These are phyloP conservation scores for Elanoides forficatus DNA, from an alignment of 2,113 vertebrate species.

Conservation along the genomic window DNA sequence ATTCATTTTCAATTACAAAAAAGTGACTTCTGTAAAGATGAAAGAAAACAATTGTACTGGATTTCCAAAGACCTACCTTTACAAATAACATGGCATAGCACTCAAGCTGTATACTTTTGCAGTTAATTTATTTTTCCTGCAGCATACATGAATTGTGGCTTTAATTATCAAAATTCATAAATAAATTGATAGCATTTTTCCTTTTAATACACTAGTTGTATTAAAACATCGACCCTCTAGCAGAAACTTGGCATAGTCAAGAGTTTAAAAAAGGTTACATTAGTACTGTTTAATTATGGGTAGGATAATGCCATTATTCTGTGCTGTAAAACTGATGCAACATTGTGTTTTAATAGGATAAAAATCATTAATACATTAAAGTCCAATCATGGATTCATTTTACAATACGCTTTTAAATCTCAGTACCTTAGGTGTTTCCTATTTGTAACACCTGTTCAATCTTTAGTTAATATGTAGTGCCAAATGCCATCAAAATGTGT, in stretches of 20 bases:
- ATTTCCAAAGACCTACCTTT: not conserved
- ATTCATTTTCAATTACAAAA: not conserved
- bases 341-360: not conserved
- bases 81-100: not conserved
- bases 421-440: not conserved
- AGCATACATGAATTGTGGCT: not conserved
- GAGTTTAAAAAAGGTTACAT: not conserved
- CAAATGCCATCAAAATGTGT: not conserved
- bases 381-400: not conserved
- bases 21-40: not conserved
- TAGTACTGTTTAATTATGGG: not conserved
- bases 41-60: not conserved
- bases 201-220: not conserved
- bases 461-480: not conserved
- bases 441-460: not conserved
- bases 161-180: not conserved
- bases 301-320: not conserved
- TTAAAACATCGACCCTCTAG: not conserved
- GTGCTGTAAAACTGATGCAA: not conserved
- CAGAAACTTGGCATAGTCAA: not conserved
- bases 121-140: not conserved
- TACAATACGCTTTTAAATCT: not conserved
- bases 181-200: not conserved
- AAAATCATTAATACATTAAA: not conserved
- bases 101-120: not conserved